phyloP scores from a whole-genome alignment of 2,113 vertebrate species.

The Sterrhoptilus dennistouni region DNA sequence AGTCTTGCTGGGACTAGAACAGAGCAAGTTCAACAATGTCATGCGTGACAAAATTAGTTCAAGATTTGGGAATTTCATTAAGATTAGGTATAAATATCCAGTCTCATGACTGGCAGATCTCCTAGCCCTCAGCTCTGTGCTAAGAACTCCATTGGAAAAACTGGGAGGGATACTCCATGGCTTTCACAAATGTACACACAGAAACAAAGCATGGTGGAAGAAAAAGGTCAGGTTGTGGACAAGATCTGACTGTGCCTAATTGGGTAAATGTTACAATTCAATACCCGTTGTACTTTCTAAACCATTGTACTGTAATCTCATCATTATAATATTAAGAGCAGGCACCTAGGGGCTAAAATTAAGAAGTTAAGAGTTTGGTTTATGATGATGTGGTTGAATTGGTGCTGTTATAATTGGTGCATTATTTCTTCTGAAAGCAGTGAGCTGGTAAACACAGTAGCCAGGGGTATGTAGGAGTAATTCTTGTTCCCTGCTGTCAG shows the following conservation, averaged over 20 bases:
- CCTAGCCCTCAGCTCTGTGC: background rate
- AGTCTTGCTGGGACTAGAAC: background rate
- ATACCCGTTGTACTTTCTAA: background rate
- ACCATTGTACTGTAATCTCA: conserved; percentile 6
- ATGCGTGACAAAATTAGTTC: background rate
- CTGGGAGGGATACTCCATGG: background rate
- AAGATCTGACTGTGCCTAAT: background rate
- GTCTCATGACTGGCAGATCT: background rate
- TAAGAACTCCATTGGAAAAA: background rate
- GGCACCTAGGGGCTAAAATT: conserved; percentile 18
- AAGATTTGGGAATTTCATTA: background rate
- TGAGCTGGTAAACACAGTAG: background rate
- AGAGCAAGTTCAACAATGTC: background rate
- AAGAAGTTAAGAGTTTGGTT: conserved; percentile 46
- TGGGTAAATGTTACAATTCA: background rate
- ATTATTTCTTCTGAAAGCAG: conserved; percentile 23
- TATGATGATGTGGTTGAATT: conserved; percentile 33
- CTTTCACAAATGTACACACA: background rate
- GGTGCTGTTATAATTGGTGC: background rate
- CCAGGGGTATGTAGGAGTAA: conserved; percentile 18
- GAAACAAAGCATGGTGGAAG: background rate
- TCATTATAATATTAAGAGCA: conserved; percentile 33
- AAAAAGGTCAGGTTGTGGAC: background rate
- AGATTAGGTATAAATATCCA: background rate
- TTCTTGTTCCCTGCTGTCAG: conserved; percentile 17